Base-by-base conservation (phyloP, 35 echinoderm and acorn worm species). In the Holothuria glaberrima region DNA sequence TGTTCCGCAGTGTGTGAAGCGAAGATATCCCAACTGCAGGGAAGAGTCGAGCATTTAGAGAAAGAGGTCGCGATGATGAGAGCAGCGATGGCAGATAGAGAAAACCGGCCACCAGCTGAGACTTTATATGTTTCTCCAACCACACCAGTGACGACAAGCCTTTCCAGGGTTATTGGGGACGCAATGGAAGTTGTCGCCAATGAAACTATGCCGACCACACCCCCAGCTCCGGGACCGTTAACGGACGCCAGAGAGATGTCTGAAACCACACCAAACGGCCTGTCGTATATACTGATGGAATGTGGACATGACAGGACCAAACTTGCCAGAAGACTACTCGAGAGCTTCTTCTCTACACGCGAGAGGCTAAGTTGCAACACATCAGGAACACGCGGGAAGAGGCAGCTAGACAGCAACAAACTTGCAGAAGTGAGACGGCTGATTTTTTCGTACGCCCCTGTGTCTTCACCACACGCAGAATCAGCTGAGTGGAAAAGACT, bases 361-460 rank as follows among this genome's bases (percentile, higher is more conserved):
- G 73, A 77, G 31, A 77, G 73, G 19, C 41, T 77, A 1, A n/a
- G 3, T 4, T 34, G 73, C 31, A 77, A 77, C 36, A 77, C 73
- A 3, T 12, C 73, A 6, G 73, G 73, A 0, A 34, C 20, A n/a
- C 73, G 32, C 10, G 71, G 73, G 73, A 77, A 77, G 31, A 21
- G 0, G 21, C 73, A 24, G 30, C 22, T 77, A 18, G 73, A 77
- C 21, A 1, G 6, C 2, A 9, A 17, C 0, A 32, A 21, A n/a
- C 36, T 77, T 0, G 13, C 73, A 19, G 30, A 45, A 9, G 38
- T 77, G 6, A 9, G 73, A n/a, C 30, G 36, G 33, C 29, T 77
- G 9, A 48, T 77, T 24, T 77, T 45, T 48, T 24, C 30, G 9
- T 45, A 77, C 33, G 36, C 30, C 12, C 73, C 73, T 5, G 12